Evolutionary conservation across 2,113 vertebrate species (phyloP).

Genomic region (Chaenogobius annularis): DNA sequence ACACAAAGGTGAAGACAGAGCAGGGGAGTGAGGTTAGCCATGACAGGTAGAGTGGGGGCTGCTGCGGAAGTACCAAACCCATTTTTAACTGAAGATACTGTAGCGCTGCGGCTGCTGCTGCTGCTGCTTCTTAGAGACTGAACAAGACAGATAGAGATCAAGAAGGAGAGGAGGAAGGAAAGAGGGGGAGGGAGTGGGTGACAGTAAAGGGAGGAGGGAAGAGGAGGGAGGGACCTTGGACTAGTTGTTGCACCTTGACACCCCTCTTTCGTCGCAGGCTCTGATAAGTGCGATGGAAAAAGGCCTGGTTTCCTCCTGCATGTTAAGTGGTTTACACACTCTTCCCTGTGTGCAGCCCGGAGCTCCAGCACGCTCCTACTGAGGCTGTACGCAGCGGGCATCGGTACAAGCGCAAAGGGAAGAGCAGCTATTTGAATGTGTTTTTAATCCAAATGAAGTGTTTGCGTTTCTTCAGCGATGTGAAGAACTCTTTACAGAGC

Average conservation of each 20-base stretch:
- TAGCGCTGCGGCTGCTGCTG: slow-evolving; percentile 24
- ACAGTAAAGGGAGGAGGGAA: slow-evolving; percentile 38
- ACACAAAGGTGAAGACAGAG: slow-evolving; percentile 66
- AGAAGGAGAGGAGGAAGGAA: slow-evolving; percentile 51
- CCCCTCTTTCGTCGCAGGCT: slow-evolving; percentile 77
- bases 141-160: slow-evolving; percentile 58
- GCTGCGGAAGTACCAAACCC: slow-evolving; percentile 62
- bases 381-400: slow-evolving; percentile 36
- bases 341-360: slow-evolving; percentile 62
- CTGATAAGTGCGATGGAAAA: slow-evolving; percentile 91
- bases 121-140: slow-evolving; percentile 33
- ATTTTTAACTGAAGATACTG: slow-evolving; percentile 69
- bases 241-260: slow-evolving; percentile 80
- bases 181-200: slow-evolving; percentile 35
- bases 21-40: slow-evolving; percentile 67
- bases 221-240: slow-evolving; percentile 43
- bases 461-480: background rate
- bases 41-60: slow-evolving; percentile 47
- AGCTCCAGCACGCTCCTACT: slow-evolving; percentile 73
- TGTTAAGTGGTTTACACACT: slow-evolving; percentile 82
- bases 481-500: too few species aligned
- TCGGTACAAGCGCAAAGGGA: slow-evolving; percentile 63
- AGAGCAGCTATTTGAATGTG: slow-evolving; percentile 19
- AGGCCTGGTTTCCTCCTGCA: slow-evolving; percentile 86
- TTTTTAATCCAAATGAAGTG: background rate